Percentiles rank a stretch among this genome's conserved stretches.
Evolutionary conservation across 2,113 vertebrate species (phyloP).

Genomic region (Procavia capensis): DNA sequence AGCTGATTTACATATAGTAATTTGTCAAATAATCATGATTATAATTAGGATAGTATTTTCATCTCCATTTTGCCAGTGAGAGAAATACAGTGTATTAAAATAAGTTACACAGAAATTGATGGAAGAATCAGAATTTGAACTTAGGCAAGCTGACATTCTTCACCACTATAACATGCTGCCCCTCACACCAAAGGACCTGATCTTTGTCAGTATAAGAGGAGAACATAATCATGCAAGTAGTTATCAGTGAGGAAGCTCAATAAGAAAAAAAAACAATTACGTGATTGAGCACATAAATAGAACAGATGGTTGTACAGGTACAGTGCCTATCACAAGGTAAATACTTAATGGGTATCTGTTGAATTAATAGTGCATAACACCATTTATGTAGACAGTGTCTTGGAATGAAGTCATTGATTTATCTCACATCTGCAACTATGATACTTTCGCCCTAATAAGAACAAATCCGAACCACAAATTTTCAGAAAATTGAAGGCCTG

Average conservation of each 20-base stretch:
- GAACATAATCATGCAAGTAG: background rate
- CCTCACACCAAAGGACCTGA: background rate
- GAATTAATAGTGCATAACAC: background rate
- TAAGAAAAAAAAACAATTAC: background rate
- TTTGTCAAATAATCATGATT: background rate
- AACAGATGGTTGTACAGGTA: background rate
- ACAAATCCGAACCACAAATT: background rate
- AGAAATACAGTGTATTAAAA: background rate
- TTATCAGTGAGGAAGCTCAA: background rate
- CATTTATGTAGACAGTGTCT: background rate
- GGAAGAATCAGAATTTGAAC: background rate
- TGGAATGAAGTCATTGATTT: background rate
- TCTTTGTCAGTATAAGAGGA: background rate
- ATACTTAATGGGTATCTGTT: background rate
- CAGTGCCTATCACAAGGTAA: background rate
- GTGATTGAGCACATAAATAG: background rate
- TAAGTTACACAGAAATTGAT: background rate
- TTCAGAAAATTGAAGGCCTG: background rate
- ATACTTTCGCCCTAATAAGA: background rate
- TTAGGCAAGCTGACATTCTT: background rate
- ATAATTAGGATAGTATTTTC: background rate
- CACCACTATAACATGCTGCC: background rate
- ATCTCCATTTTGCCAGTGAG: background rate
- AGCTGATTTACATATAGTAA: background rate
- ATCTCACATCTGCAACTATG: background rate